A percentile compares a stretch with the other conserved stretches of the same genome.
phyloP scores from a whole-genome alignment of 2,113 vertebrate species.

The Apodemus speciosus region DNA sequence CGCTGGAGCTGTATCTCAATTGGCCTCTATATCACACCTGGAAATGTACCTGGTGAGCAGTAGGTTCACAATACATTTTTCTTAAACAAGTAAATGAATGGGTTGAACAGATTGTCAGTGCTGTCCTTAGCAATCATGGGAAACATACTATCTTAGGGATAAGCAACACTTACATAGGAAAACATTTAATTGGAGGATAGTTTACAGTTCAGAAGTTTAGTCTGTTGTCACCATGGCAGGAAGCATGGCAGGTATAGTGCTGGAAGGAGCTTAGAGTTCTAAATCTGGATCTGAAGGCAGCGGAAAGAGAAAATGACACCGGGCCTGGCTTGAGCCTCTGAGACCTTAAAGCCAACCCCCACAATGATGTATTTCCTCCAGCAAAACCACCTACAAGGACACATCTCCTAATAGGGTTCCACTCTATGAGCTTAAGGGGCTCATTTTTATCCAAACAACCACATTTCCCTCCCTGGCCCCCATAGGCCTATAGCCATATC shows the following conservation, averaged over 20 bases:
- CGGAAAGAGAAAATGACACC: background rate
- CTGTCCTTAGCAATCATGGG: background rate
- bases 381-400: background rate
- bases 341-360: background rate
- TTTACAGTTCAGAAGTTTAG: background rate
- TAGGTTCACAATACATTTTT: background rate
- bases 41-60: background rate
- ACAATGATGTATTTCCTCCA: background rate
- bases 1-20: background rate
- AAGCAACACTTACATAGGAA: background rate
- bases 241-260: background rate
- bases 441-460: background rate
- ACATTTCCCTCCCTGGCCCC: background rate
- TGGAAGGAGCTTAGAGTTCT: background rate
- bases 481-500: background rate
- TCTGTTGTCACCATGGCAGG: background rate
- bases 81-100: slow-evolving; percentile 14
- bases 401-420: too few relatives aligned
- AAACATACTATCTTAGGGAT: background rate
- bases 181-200: background rate
- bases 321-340: background rate
- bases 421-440: background rate
- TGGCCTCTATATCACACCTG: background rate
- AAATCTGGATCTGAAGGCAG: background rate
- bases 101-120: background rate